Percentiles rank a stretch among this genome's conserved stretches.
Evolutionary conservation across 2,797 vertebrate species (phyloP).

Genomic region (Distichodus sexfasciatus): DNA sequence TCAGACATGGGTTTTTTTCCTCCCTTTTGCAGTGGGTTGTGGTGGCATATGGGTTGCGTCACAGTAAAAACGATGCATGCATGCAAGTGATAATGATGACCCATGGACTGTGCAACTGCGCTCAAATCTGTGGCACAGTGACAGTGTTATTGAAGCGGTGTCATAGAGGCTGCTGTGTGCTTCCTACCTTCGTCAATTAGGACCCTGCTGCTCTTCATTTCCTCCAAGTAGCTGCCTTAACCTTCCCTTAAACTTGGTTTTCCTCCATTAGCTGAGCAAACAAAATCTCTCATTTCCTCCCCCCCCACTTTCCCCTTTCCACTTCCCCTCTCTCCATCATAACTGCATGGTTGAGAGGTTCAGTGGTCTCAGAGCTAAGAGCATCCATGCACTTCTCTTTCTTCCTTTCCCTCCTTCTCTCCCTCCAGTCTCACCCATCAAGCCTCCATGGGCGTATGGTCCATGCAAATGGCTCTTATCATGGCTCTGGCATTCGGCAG

Average conservation of each 20-base stretch:
- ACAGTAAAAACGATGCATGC: conserved; percentile 58
- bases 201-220: conserved; percentile 67
- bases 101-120: conserved; percentile 58
- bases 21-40: conserved; percentile 54
- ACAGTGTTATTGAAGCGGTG: conserved; percentile 56
- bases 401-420: not conserved
- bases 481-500: conserved; percentile 28
- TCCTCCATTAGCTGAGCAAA: conserved; percentile 46
- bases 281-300: conserved; percentile 31
- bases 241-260: conserved; percentile 48
- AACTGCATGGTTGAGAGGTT: conserved; percentile 22
- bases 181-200: conserved; percentile 74
- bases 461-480: conserved; percentile 47
- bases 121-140: conserved; percentile 48
- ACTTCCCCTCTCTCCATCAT: conserved; percentile 5
- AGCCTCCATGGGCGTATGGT: conserved; percentile 30
- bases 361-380: not conserved
- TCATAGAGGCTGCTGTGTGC: conserved; percentile 55
- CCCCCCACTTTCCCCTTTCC: not conserved
- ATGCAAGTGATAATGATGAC: conserved; percentile 67
- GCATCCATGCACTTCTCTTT: conserved; percentile 13
- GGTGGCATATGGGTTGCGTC: conserved; percentile 54
- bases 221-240: conserved; percentile 61
- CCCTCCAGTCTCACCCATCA: conserved; percentile 26
- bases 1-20: conserved; percentile 52